Percentiles rank a stretch among this genome's conserved stretches.
Conservation (phyloP, 2,888 invertebrate species). For the Atrina japonica region DNA sequence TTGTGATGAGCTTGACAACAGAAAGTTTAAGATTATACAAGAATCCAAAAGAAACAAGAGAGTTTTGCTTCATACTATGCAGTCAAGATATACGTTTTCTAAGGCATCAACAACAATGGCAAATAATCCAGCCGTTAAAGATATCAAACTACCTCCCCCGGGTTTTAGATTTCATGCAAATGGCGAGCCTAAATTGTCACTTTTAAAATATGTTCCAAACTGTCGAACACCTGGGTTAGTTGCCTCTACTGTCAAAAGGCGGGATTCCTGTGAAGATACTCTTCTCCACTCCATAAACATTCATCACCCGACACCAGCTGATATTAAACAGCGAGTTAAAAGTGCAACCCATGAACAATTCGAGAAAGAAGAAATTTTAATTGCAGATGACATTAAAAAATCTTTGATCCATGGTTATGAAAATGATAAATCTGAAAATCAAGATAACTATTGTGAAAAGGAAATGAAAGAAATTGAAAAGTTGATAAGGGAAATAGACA, state of each 20-base stretch:
- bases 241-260: no score
- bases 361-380: no score
- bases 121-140: constrained; percentile 28
- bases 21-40: constrained; percentile 47
- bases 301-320: no score
- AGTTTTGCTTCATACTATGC: constrained; percentile 45
- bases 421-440: no score
- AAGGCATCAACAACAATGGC: constrained; percentile 1
- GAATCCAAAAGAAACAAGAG: constrained; percentile 53
- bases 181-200: constrained; percentile 55
- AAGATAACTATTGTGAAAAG: constrained; percentile 42
- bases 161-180: constrained; percentile 65
- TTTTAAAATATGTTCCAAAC: constrained; percentile 6
- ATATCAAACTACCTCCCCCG: constrained; percentile 50
- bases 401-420: no score
- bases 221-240: no score
- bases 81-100: constrained; percentile 35
- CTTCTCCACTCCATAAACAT: no score
- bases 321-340: no score
- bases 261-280: no score
- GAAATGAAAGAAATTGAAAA: constrained; percentile 50
- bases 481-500: constrained; percentile 44
- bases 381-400: no score
- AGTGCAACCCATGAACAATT: no score
- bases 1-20: constrained; percentile 61